These are phyloP conservation scores for Crax fasciolata DNA, from an alignment of 2,797 vertebrate genomes.

Conservation along the genomic window DNA sequence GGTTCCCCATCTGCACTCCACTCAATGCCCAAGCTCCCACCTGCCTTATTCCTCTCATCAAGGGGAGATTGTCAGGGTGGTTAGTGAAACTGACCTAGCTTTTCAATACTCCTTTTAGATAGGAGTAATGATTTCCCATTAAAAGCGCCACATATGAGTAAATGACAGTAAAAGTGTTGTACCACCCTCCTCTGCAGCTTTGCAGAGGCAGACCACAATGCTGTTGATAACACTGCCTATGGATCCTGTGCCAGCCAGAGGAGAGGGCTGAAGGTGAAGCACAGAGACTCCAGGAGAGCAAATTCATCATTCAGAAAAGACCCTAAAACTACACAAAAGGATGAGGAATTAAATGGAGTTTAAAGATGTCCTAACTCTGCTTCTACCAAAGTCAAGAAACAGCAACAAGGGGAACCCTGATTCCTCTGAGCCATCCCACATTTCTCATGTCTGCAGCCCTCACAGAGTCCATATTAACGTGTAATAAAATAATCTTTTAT, in stretches of 20 bases:
- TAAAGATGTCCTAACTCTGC: background rate
- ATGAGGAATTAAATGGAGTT: background rate
- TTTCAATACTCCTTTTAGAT: background rate
- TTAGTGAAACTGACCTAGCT: background rate
- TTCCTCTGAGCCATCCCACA: background rate
- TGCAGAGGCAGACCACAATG: background rate
- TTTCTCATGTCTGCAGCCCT: background rate
- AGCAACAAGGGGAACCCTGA: background rate
- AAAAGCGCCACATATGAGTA: background rate
- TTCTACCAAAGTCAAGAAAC: background rate
- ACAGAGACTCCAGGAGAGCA: background rate
- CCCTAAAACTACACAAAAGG: background rate
- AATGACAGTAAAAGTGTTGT: background rate
- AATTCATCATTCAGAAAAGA: background rate
- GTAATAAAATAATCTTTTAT: background rate
- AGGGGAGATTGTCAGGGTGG: background rate
- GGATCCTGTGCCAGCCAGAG: background rate
- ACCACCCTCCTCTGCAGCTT: background rate
- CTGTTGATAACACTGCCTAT: background rate
- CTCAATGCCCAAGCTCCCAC: accelerated
- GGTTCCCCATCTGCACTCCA: accelerated
- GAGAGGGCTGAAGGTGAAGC: background rate
- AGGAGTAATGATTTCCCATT: background rate
- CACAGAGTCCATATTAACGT: background rate
- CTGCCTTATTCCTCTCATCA: background rate